These are phyloP conservation scores for Chrysemys picta DNA, from an alignment of 2,113 vertebrate species.

Conservation along the genomic window DNA sequence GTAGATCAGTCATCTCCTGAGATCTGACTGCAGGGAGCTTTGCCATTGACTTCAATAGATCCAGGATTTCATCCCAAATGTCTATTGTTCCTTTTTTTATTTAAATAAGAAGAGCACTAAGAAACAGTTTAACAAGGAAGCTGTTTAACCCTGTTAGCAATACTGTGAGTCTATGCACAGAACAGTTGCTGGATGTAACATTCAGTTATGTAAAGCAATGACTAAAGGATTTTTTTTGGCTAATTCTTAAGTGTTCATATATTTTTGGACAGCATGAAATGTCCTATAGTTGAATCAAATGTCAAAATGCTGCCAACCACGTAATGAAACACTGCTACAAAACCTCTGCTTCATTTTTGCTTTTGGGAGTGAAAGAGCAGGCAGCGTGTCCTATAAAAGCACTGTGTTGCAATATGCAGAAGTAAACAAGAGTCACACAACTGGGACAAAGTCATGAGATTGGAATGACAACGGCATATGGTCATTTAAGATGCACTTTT, in stretches of 20 bases:
- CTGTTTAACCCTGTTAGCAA: background rate
- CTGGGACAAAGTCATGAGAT: background rate
- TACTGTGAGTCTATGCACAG: background rate
- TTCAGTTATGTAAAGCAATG: accelerated
- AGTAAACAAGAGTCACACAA: background rate
- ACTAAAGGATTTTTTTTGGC: background rate
- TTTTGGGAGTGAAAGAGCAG: background rate
- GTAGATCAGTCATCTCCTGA: background rate
- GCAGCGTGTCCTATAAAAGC: background rate
- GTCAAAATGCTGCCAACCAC: background rate
- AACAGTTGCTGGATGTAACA: background rate
- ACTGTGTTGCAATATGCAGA: background rate
- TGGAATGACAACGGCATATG: accelerated
- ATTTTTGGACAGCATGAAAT: background rate
- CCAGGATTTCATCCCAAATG: background rate
- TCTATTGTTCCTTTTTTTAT: background rate
- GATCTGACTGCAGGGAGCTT: background rate
- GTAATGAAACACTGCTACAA: background rate
- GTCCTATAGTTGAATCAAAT: background rate
- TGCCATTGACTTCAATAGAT: background rate
- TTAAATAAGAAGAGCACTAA: background rate
- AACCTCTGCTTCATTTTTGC: background rate
- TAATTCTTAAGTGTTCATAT: background rate
- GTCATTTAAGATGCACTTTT: background rate
- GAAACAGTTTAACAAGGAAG: background rate